A percentile compares a stretch with the other conserved stretches of the same genome.
Evolutionary conservation across 2,113 vertebrate genomes (phyloP).

Genomic region (Pollimyrus isidori): DNA sequence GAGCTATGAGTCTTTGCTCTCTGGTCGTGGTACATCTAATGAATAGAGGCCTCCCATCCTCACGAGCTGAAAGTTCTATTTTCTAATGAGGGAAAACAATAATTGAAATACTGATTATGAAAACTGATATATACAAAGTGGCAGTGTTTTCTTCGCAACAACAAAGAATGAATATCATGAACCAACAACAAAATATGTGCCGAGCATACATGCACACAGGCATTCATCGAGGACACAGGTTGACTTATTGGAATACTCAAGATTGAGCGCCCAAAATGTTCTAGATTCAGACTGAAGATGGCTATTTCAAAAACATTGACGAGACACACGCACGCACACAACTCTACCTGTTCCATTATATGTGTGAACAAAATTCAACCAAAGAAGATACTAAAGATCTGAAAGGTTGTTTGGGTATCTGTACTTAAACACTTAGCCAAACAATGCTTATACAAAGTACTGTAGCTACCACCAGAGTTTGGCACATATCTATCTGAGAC

Average conservation of each 20-base stretch:
- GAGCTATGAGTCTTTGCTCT: not conserved
- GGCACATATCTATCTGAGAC: constrained; percentile 42
- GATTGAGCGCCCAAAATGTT: not conserved
- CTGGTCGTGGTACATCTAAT: not conserved
- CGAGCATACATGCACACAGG: not conserved
- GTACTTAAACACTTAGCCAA: constrained; percentile 13
- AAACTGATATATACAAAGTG: constrained; percentile 1
- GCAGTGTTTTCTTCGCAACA: not conserved
- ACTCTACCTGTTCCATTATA: not conserved
- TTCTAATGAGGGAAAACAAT: not conserved
- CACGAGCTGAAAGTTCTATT: not conserved
- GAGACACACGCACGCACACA: not conserved
- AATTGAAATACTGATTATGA: constrained; percentile 7
- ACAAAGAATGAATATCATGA: not conserved
- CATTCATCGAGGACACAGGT: not conserved
- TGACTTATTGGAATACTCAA: not conserved
- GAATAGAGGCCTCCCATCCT: not conserved
- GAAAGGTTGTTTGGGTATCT: not conserved
- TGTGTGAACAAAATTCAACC: not conserved
- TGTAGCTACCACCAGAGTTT: constrained; percentile 47
- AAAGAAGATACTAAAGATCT: not conserved
- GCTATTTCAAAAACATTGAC: not conserved
- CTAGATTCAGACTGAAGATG: not conserved
- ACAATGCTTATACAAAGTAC: constrained; percentile 33
- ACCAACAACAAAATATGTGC: not conserved